These are phyloP conservation scores for Leuciscus waleckii DNA, from an alignment of 2,797 vertebrate genomes.

Conservation along the genomic window DNA sequence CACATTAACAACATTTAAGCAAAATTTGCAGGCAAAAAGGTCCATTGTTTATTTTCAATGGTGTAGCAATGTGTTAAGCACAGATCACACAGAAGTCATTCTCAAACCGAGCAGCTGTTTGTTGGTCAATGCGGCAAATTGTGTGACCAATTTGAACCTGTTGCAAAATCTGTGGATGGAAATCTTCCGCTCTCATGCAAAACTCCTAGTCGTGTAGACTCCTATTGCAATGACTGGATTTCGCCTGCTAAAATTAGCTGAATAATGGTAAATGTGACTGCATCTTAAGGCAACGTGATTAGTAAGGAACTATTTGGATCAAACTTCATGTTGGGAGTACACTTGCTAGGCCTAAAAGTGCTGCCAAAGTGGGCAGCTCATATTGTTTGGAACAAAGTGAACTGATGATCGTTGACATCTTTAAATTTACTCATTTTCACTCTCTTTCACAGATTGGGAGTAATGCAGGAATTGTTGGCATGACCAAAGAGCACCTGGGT, in stretches of 20 bases:
- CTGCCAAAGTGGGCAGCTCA: background rate
- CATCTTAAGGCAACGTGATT: background rate
- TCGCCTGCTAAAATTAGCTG: background rate
- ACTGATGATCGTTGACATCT: background rate
- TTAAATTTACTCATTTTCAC: background rate
- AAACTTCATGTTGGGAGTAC: background rate
- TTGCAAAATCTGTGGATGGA: background rate
- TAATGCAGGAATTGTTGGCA: conserved; percentile 96
- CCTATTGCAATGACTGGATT: background rate
- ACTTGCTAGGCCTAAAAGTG: background rate
- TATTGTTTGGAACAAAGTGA: background rate
- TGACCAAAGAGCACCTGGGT: conserved; percentile 98
- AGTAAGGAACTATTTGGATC: background rate
- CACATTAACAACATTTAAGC: background rate
- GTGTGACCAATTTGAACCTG: background rate
- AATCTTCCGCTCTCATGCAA: no score
- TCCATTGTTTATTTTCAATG: background rate
- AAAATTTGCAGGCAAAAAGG: background rate
- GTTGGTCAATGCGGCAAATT: background rate
- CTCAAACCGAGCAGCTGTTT: background rate
- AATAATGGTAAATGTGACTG: background rate
- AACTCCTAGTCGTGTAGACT: no score
- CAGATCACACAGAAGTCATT: background rate
- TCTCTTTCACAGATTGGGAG: conserved; percentile 87
- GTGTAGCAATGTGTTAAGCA: background rate